Evolutionary conservation across 1,140 invertebrate species (phyloP), one percentile per base, ranked within the genome.

Genomic region (Chrysomallon squamiferum): DNA sequence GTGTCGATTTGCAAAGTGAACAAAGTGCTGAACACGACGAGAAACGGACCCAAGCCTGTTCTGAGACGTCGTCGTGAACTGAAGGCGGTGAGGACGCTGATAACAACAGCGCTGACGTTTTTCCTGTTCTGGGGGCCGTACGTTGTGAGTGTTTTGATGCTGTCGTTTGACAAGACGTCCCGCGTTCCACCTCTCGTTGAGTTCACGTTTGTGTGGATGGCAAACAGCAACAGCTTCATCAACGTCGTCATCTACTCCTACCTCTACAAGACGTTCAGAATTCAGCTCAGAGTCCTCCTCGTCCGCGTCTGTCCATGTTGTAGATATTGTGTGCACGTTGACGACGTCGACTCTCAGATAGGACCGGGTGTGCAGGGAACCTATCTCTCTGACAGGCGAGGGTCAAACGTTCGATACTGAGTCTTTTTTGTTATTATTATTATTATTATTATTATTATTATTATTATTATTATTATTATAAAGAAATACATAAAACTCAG

Each of bases 101-200:
- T 47, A 3, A 56, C 67, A 5, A 70, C 69, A 0, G 49, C 64
- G 0, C 35, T 59, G 6, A 54, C 64, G 18, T 74, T 66, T 50
- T 72, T 72, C 50, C 47, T 69, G 11, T 59, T 41, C 7, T 74
- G 73, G 69, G 73, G 73, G 11, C 73, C 73, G 9, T 74, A 74
- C 54, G 66, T 69, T 0, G 41, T 60, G 4, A 38, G 45, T 22
- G 67, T 67, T 0, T 50, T 62, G 20, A 57, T 62, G 18, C 60
- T 58, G 2, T 59, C 66, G n/a, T 60, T 67, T 32, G 27, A 45
- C 33, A 43, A 59, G n/a, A 62, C 35, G 27, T 57, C 50, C 3
- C 32, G 32, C 3, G 54, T 63, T 20, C 69, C 66, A 5, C 50
- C 41, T 29, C 15, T 35, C 20, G 43, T 69, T 5, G 52, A 64